A percentile compares a stretch with the other conserved stretches of the same genome.
Evolutionary conservation across 2,797 vertebrate genomes (phyloP).

Genomic region (Rhincodon typus): DNA sequence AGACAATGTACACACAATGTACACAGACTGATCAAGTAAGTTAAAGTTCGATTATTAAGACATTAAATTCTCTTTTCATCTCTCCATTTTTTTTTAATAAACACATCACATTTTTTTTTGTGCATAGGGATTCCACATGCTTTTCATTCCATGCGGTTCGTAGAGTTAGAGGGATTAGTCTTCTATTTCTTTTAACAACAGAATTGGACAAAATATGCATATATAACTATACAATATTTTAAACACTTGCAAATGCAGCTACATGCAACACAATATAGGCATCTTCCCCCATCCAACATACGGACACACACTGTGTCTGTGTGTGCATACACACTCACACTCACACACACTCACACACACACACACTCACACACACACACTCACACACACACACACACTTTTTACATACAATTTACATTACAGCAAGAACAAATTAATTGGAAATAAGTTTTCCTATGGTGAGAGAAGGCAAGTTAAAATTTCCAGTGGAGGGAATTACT

Average conservation of each 20-base stretch:
- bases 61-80: slow-evolving; percentile 25
- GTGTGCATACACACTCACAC: too few species aligned
- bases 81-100: neutral
- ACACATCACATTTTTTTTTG: slow-evolving; percentile 25
- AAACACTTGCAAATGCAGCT: slow-evolving; percentile 29
- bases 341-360: too few species aligned
- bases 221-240: slow-evolving; percentile 36
- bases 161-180: neutral
- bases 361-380: neutral
- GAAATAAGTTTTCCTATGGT: too few species aligned
- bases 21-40: slow-evolving; percentile 7
- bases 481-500: neutral
- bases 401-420: slow-evolving; percentile 32
- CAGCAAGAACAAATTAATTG: too few species aligned
- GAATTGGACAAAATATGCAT: slow-evolving; percentile 34
- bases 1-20: slow-evolving; percentile 21
- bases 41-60: slow-evolving; percentile 28
- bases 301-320: neutral
- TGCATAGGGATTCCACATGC: slow-evolving; percentile 32
- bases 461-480: neutral
- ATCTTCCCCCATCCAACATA: slow-evolving; percentile 15
- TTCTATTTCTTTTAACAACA: slow-evolving; percentile 1
- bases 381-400: neutral
- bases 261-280: slow-evolving; percentile 35
- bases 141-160: neutral